These are phyloP conservation scores for Falco cherrug DNA, from an alignment of 2,797 vertebrate genomes.

Conservation along the genomic window DNA sequence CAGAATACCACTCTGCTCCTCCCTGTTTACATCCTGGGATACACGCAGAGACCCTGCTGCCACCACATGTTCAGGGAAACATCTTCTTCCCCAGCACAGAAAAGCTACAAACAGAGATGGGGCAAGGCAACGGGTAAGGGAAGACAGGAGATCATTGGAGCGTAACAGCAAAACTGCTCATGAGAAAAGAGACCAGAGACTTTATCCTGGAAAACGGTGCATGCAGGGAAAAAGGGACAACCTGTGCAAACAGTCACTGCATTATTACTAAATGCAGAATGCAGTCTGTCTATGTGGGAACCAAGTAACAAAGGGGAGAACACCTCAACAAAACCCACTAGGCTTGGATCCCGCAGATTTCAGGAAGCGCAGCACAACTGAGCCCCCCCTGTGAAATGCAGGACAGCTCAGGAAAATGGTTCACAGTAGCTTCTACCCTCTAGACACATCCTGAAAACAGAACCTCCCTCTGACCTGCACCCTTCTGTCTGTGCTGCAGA, in stretches of 20 bases:
- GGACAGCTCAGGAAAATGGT: neutral
- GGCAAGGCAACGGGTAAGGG: neutral
- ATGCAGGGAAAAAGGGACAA: neutral
- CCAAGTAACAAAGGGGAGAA: neutral
- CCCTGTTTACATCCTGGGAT: neutral
- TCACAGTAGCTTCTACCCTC: neutral
- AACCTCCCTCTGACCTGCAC: neutral
- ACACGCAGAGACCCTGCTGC: neutral
- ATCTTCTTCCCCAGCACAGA: neutral
- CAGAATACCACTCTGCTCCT: neutral
- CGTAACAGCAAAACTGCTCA: neutral
- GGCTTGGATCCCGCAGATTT: neutral
- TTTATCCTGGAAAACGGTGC: neutral
- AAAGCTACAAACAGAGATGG: neutral
- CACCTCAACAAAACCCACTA: neutral
- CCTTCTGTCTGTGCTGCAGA: neutral
- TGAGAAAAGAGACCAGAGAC: neutral
- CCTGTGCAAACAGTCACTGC: neutral
- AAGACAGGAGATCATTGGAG: neutral
- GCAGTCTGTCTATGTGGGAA: neutral
- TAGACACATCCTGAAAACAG: neutral
- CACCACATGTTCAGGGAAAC: neutral
- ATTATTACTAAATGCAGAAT: neutral
- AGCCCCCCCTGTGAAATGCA: neutral
- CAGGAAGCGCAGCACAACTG: neutral